Conservation (phyloP, 1,140 invertebrate genomes). For the Drosophila obscura region DNA sequence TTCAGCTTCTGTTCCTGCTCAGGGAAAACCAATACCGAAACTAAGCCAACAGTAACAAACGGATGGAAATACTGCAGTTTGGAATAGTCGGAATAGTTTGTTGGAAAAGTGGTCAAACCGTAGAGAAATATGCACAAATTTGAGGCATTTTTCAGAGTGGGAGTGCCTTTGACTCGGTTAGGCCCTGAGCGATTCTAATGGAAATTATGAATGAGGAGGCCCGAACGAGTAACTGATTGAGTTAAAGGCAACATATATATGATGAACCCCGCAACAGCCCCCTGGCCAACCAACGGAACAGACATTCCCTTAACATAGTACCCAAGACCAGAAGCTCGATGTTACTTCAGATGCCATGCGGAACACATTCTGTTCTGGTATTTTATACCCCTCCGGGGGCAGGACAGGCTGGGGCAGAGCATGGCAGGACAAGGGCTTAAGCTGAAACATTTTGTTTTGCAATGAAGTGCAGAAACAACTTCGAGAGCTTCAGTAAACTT, state of each 20-base stretch:
- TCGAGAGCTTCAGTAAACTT: slow-evolving; percentile 24
- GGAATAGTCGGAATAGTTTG: slow-evolving; percentile 39
- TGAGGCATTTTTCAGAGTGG: slow-evolving; percentile 9
- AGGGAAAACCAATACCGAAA: slow-evolving; percentile 3
- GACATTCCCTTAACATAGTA: not conserved
- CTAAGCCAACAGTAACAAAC: slow-evolving; percentile 18
- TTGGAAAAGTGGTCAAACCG: slow-evolving; percentile 37
- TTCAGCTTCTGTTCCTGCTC: too few relatives aligned
- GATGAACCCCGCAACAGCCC: slow-evolving; percentile 18
- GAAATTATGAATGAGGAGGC: slow-evolving; percentile 26
- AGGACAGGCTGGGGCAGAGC: slow-evolving; percentile 10
- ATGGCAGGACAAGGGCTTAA: slow-evolving; percentile 34
- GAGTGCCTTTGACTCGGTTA: slow-evolving; percentile 31
- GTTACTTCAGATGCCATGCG: slow-evolving; percentile 12
- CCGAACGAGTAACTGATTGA: slow-evolving; percentile 44
- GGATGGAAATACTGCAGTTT: slow-evolving; percentile 30
- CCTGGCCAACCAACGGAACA: slow-evolving; percentile 16
- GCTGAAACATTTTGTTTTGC: slow-evolving; percentile 47
- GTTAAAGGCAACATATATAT: slow-evolving; percentile 48
- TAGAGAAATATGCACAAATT: slow-evolving; percentile 4
- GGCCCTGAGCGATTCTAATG: slow-evolving; percentile 39
- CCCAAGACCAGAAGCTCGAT: not conserved
- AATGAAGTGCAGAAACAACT: slow-evolving; percentile 41
- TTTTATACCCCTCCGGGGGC: slow-evolving; percentile 14
- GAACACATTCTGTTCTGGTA: slow-evolving; percentile 30